Percentiles rank a stretch among this genome's conserved stretches.
Evolutionary conservation across 1,140 invertebrate genomes (phyloP).

Genomic region (Rhynchophorus ferrugineus): DNA sequence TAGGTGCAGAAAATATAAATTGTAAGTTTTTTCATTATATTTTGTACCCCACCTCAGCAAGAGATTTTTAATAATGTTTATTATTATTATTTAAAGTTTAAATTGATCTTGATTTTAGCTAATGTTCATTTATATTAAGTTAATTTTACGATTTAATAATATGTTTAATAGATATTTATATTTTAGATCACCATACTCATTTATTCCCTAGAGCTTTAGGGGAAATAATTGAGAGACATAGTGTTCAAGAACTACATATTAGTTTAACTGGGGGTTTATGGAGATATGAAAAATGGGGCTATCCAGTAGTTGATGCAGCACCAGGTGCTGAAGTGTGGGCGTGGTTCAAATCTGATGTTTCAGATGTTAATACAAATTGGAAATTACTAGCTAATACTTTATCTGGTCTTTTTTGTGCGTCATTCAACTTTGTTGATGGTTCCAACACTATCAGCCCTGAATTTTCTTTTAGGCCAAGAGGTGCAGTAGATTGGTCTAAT

Average conservation of each 20-base stretch:
- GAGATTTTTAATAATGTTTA: slow-evolving; percentile 4
- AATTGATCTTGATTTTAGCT: background rate
- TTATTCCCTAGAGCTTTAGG: slow-evolving; percentile 85
- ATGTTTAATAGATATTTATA: slow-evolving; percentile 12
- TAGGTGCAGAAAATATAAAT: slow-evolving; percentile 41
- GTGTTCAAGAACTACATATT: slow-evolving; percentile 85
- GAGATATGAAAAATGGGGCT: slow-evolving; percentile 89
- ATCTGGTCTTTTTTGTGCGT: slow-evolving; percentile 91
- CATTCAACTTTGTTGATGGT: slow-evolving; percentile 90
- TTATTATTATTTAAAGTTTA: slow-evolving; percentile 12
- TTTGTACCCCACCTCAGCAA: background rate
- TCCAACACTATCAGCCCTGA: slow-evolving; percentile 79
- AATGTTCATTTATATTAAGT: background rate
- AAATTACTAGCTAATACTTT: slow-evolving; percentile 79
- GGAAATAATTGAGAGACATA: slow-evolving; percentile 79
- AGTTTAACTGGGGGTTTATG: slow-evolving; percentile 88
- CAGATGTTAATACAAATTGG: slow-evolving; percentile 74
- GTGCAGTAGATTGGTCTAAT: slow-evolving; percentile 49
- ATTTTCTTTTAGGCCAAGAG: slow-evolving; percentile 72
- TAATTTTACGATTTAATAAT: too few species aligned
- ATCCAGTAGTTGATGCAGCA: slow-evolving; percentile 76
- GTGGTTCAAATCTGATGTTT: slow-evolving; percentile 66
- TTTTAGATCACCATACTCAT: slow-evolving; percentile 71
- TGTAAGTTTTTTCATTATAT: slow-evolving; percentile 46
- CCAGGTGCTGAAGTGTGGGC: slow-evolving; percentile 89